Evolutionary conservation across 2,797 vertebrate species (phyloP).

Genomic region (Galaxias olidus): DNA sequence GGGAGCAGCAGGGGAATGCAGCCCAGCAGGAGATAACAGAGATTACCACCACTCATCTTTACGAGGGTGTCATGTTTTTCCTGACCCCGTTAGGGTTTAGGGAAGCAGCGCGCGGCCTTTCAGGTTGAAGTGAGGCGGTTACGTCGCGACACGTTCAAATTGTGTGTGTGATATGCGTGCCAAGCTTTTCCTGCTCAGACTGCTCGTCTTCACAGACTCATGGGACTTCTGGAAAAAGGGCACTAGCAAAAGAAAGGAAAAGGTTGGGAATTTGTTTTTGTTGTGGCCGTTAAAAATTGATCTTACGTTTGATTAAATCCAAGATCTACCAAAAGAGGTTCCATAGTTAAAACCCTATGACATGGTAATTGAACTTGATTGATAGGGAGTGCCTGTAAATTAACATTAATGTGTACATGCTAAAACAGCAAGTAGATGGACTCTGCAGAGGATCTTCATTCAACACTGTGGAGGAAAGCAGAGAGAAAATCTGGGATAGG

Average conservation of each 20-base stretch:
- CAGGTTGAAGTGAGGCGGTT: slow-evolving; percentile 3
- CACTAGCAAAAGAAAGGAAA: neutral
- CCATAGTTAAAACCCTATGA: too few species aligned
- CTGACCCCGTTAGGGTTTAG: slow-evolving; percentile 6
- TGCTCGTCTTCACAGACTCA: neutral
- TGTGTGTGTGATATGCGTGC: neutral
- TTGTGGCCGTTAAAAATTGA: too few species aligned
- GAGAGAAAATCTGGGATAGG: too few species aligned
- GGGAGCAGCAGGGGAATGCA: slow-evolving; percentile 6
- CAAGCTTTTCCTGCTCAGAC: too few species aligned
- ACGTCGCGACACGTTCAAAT: neutral
- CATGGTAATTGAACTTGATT: too few species aligned
- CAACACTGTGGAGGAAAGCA: too few species aligned
- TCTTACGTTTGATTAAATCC: too few species aligned
- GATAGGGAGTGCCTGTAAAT: too few species aligned
- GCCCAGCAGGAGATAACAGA: slow-evolving; percentile 13
- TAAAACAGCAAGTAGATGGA: too few species aligned
- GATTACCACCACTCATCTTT: slow-evolving; percentile 8
- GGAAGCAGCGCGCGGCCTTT: slow-evolving; percentile 3
- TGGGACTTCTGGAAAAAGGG: neutral
- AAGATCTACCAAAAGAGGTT: neutral
- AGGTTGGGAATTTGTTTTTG: too few species aligned
- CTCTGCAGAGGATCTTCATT: too few species aligned
- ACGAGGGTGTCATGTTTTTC: slow-evolving; percentile 14
- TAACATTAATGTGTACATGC: too few species aligned